Percentiles rank a stretch among this genome's conserved stretches.
Evolutionary conservation across 2,888 invertebrate genomes (phyloP).

Genomic region (Megalurothrips usitatus): DNA sequence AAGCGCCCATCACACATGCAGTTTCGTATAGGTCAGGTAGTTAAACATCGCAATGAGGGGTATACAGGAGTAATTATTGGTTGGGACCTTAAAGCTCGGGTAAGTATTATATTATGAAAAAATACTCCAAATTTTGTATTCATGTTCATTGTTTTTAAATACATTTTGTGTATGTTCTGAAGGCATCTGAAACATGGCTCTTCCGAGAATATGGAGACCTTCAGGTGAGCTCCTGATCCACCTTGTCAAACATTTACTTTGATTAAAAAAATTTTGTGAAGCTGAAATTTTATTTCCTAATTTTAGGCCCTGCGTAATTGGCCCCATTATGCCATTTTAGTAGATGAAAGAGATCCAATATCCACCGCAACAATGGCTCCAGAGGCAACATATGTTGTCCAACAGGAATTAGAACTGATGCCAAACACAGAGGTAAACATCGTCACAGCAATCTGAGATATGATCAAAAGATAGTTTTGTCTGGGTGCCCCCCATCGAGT

Average conservation of each 20-base stretch:
- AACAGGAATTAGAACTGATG: constrained; percentile 9
- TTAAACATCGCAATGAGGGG: constrained; percentile 29
- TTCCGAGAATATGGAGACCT: constrained; percentile 5
- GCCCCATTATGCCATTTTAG: background rate
- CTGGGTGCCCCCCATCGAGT: no score
- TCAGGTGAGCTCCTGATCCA: background rate
- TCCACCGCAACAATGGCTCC: background rate
- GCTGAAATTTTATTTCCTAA: background rate
- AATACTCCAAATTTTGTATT: background rate
- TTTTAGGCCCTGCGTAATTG: background rate
- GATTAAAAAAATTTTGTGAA: background rate
- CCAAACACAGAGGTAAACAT: background rate
- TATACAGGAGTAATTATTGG: constrained; percentile 34
- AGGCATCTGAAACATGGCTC: background rate
- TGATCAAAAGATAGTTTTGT: background rate
- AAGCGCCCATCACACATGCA: constrained; percentile 28
- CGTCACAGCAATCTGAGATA: background rate
- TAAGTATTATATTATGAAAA: background rate
- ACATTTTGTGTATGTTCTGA: background rate
- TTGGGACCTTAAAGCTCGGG: constrained; percentile 30
- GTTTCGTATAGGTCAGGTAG: constrained; percentile 33
- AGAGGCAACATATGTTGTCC: constrained; percentile 6
- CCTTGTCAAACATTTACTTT: background rate
- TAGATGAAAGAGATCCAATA: constrained; percentile 14
- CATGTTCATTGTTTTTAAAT: background rate